Conservation (phyloP, 2,113 vertebrate species). For the Brachirus orientalis region DNA sequence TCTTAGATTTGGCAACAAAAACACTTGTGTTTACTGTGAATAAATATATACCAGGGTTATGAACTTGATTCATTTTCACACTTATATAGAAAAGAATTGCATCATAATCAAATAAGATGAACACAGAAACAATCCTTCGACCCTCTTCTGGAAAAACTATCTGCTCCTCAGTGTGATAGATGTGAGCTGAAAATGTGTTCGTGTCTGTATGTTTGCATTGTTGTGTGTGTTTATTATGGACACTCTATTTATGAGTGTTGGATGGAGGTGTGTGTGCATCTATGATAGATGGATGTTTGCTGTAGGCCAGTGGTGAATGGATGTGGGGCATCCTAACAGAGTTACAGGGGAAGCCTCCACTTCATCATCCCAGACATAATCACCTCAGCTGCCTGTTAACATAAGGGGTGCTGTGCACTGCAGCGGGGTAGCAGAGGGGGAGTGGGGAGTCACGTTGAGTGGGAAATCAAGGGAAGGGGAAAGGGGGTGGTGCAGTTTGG, state of each 20-base stretch:
- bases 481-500: slow-evolving; percentile 34
- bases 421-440: slow-evolving; percentile 41
- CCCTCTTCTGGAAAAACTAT: slow-evolving; percentile 52
- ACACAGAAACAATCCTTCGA: slow-evolving; percentile 37
- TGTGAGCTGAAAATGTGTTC: slow-evolving; percentile 46
- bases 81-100: slow-evolving; percentile 69
- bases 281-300: slow-evolving; percentile 81
- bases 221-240: slow-evolving; percentile 58
- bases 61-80: slow-evolving; percentile 76
- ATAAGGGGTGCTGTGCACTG: slow-evolving; percentile 63
- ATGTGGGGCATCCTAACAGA: slow-evolving; percentile 78
- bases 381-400: slow-evolving; percentile 80
- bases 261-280: slow-evolving; percentile 63
- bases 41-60: slow-evolving; percentile 66
- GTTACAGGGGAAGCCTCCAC: slow-evolving; percentile 78
- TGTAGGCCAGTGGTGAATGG: slow-evolving; percentile 78
- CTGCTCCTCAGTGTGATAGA: slow-evolving; percentile 68
- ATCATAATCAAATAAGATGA: slow-evolving; percentile 74
- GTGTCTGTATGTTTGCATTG: slow-evolving; percentile 28
- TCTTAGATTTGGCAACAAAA: slow-evolving; percentile 51
- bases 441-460: slow-evolving; percentile 52
- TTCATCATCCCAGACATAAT: slow-evolving; percentile 85
- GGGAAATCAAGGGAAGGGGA: slow-evolving; percentile 50
- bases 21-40: slow-evolving; percentile 53
- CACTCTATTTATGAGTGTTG: slow-evolving; percentile 63